Evolutionary conservation across 2,888 invertebrate genomes (phyloP).

Genomic region (Oeneis ivallda): DNA sequence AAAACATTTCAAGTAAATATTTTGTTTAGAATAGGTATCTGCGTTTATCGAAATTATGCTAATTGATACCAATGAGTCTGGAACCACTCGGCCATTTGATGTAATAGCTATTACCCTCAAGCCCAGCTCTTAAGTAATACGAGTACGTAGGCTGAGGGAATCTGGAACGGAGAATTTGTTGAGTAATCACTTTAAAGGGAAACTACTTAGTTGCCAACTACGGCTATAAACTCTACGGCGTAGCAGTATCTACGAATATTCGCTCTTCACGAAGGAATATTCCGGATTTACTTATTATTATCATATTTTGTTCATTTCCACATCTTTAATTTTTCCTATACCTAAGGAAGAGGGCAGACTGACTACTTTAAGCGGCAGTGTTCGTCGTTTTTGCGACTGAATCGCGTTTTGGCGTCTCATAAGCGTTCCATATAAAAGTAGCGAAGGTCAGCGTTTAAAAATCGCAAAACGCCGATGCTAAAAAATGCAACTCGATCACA

Average conservation of each 20-base stretch:
- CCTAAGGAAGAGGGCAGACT: no score
- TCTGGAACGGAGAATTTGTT: background rate
- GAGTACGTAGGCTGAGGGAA: constrained; percentile 3
- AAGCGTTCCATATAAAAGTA: no score
- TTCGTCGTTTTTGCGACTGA: no score
- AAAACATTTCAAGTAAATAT: background rate
- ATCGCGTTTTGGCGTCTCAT: no score
- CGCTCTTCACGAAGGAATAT: background rate
- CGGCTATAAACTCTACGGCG: constrained; percentile 8
- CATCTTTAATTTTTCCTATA: no score
- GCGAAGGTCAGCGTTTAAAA: no score
- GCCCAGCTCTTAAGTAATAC: constrained; percentile 3
- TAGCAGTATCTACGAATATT: constrained; percentile 8
- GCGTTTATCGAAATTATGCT: constrained; percentile 3
- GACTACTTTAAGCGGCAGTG: no score
- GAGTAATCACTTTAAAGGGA: constrained; percentile 7
- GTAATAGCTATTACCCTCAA: background rate
- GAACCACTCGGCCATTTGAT: constrained; percentile 5
- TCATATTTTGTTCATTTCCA: no score
- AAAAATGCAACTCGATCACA: no score
- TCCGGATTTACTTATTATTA: background rate
- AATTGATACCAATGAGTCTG: constrained; percentile 5
- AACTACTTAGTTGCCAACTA: constrained; percentile 1
- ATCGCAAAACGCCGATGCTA: no score
- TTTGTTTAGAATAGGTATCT: background rate